Conservation (phyloP, 1,140 invertebrate species). For the Aphis gossypii region DNA sequence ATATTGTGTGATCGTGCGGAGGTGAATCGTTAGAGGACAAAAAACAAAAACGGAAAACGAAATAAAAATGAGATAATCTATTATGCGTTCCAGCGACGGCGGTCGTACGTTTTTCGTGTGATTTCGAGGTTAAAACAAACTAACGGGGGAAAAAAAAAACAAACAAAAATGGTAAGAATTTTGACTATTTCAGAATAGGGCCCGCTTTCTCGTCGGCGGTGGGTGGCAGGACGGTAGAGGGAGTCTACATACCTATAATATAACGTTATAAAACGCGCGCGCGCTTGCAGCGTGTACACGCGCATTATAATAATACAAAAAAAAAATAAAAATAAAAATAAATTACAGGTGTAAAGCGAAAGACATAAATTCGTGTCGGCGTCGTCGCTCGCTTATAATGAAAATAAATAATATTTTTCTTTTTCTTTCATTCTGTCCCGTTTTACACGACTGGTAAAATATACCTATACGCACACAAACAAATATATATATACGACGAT, state of each 20-base stretch:
- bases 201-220: not conserved
- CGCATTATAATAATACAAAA: constrained; percentile 29
- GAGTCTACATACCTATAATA: not conserved
- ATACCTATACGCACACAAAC: not conserved
- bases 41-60: not conserved
- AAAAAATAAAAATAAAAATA: constrained; percentile 27
- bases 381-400: constrained; percentile 22
- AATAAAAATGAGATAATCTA: constrained; percentile 5
- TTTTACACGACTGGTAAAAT: not conserved
- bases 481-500: no score
- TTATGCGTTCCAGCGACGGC: not conserved
- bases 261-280: not conserved
- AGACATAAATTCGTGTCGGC: constrained; percentile 46
- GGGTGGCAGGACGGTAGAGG: not conserved
- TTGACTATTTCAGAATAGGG: constrained; percentile 12
- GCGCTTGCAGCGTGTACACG: not conserved
- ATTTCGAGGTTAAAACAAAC: not conserved
- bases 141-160: not conserved
- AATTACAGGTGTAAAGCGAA: constrained; percentile 21
- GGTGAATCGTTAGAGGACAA: not conserved
- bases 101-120: not conserved
- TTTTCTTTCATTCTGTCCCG: not conserved
- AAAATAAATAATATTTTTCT: constrained; percentile 45
- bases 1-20: not conserved
- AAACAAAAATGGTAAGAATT: constrained; percentile 9